phyloP scores from a whole-genome alignment of 2,888 invertebrate species.

The Kuschelorhynchus macadamiae region DNA sequence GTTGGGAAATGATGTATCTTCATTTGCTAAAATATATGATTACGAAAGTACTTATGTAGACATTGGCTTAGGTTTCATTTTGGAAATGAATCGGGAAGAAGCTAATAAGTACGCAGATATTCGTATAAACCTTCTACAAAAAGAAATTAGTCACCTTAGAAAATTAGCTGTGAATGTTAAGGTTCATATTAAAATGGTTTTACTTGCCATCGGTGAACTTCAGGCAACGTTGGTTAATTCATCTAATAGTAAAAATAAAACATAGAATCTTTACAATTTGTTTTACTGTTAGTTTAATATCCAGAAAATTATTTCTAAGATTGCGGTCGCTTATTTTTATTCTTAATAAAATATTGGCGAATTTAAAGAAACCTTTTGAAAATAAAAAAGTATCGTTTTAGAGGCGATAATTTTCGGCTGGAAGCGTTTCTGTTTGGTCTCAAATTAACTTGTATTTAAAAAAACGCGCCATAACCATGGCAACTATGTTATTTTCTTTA shows the following conservation, averaged over 20 bases:
- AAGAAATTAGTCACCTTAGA: constrained; percentile 65
- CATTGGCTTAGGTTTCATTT: constrained; percentile 64
- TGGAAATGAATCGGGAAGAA: constrained; percentile 66
- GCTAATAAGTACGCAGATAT: constrained; percentile 66
- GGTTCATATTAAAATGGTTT: constrained; percentile 66
- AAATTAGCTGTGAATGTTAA: constrained; percentile 66
- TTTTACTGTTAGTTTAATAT: too few relatives aligned
- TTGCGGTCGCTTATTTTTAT: too few relatives aligned
- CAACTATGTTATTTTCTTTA: too few relatives aligned
- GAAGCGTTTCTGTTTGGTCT: too few relatives aligned
- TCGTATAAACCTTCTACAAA: constrained; percentile 61
- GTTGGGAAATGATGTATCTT: constrained; percentile 59
- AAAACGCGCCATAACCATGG: too few relatives aligned
- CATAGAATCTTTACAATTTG: background rate
- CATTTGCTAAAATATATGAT: constrained; percentile 61
- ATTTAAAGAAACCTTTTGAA: too few relatives aligned
- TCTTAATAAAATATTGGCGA: too few relatives aligned
- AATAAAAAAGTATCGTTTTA: too few relatives aligned
- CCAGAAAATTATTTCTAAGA: too few relatives aligned
- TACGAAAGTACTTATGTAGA: constrained; percentile 60
- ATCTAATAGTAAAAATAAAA: background rate
- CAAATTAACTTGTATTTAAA: too few relatives aligned
- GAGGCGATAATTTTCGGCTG: too few relatives aligned
- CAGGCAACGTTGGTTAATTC: constrained; percentile 51
- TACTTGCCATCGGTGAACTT: constrained; percentile 66